A percentile compares a stretch with the other conserved stretches of the same genome.
These are phyloP conservation scores for Diacarnus erythraeanus DNA, from an alignment of 37 sponge, comb jelly and placozoan genomes.

Conservation along the genomic window DNA sequence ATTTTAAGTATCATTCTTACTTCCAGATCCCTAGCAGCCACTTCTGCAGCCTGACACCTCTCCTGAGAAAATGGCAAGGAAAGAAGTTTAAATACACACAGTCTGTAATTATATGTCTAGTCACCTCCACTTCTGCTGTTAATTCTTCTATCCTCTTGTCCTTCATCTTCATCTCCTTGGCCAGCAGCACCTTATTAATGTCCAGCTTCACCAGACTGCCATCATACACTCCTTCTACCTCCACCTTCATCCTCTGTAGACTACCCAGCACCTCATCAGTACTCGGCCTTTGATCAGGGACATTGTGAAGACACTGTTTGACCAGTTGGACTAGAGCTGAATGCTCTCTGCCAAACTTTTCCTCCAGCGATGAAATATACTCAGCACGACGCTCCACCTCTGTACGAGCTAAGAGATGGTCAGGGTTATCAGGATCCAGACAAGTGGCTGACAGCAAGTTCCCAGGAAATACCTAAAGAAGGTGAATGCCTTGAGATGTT, in stretches of 20 bases:
- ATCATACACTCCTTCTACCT: slow-evolving; percentile 8
- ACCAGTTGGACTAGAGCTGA: background rate
- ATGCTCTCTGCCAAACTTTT: background rate
- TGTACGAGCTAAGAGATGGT: background rate
- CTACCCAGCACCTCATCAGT: background rate
- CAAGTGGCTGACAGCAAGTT: slow-evolving; percentile 3
- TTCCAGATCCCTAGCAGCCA: background rate
- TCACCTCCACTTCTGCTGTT: background rate
- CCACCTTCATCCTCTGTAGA: background rate
- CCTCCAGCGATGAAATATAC: background rate
- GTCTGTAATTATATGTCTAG: background rate
- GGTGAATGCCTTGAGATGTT: background rate
- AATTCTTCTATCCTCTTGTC: background rate
- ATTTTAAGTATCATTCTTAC: too few relatives aligned
- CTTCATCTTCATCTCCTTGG: slow-evolving; percentile 4
- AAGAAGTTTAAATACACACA: background rate
- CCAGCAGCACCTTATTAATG: background rate
- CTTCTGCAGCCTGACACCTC: background rate
- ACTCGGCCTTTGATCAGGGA: background rate
- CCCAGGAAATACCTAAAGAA: slow-evolving; percentile 18
- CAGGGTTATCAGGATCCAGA: slow-evolving; percentile 10
- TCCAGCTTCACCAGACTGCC: background rate
- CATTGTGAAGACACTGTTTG: slow-evolving; percentile 1
- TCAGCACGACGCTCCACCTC: slow-evolving; percentile 17
- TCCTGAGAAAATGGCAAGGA: background rate